Percentiles rank a stretch among this genome's conserved stretches.
Conservation (phyloP, 1,140 invertebrate genomes). For the Drosophila tsacasi region DNA sequence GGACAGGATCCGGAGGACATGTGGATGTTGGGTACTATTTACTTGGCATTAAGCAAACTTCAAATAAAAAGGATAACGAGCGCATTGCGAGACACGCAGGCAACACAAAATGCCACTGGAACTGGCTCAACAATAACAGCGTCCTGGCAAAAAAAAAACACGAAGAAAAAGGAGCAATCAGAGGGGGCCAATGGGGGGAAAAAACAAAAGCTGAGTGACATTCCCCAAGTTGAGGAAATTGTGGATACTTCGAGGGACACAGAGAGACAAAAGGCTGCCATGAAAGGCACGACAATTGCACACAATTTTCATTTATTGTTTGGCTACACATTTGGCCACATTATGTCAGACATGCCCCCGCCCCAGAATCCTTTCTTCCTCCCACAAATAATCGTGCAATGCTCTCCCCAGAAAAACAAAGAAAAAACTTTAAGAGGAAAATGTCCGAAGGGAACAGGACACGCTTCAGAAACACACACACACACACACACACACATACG, state of each 20-base stretch:
- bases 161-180: slow-evolving; percentile 54
- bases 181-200: slow-evolving; percentile 17
- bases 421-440: slow-evolving; percentile 19
- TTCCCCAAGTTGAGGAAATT: slow-evolving; percentile 34
- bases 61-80: slow-evolving; percentile 83
- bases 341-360: slow-evolving; percentile 58
- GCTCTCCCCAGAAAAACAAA: slow-evolving; percentile 16
- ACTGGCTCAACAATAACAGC: slow-evolving; percentile 64
- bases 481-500: not conserved
- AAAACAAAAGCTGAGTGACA: slow-evolving; percentile 34
- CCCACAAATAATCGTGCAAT: slow-evolving; percentile 64
- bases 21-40: slow-evolving; percentile 64
- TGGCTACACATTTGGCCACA: slow-evolving; percentile 82
- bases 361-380: slow-evolving; percentile 8
- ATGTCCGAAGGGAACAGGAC: slow-evolving; percentile 14
- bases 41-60: slow-evolving; percentile 83
- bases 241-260: slow-evolving; percentile 23
- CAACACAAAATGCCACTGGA: slow-evolving; percentile 69
- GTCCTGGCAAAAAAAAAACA: slow-evolving; percentile 14
- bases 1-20: slow-evolving; percentile 15
- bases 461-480: not conserved
- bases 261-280: slow-evolving; percentile 26
- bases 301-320: slow-evolving; percentile 84
- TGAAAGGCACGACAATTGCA: slow-evolving; percentile 77
- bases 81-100: slow-evolving; percentile 72